Base-by-base conservation (phyloP, 2,797 vertebrate genomes). In the Euphonia xanthogaster region DNA sequence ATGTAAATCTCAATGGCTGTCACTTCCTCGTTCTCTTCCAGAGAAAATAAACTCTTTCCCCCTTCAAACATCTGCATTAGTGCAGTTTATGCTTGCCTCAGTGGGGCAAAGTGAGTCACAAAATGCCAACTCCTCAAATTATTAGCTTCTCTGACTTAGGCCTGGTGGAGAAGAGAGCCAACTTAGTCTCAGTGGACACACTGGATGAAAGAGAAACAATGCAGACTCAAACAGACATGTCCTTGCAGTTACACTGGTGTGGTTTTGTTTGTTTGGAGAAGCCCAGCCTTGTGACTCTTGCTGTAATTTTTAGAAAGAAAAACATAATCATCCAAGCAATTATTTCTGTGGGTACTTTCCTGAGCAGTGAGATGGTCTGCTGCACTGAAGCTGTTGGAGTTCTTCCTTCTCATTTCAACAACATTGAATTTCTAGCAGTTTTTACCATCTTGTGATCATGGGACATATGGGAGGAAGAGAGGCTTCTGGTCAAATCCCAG, bases 1-100 rank as follows among this genome's bases (percentile, higher is more conserved):
- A 90, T 97, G 97, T 96, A 94, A 98, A 97, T 97, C 93, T 97
- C 91, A 94, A 70, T 96, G 95, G 93, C 94, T 97, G 93, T 95
- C 88, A 93, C 81, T 96, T 94, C 82, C 68, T 74, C 0, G 2
- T 91, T 89, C 79, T 95, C 40, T 75, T 61, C 70, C 54, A 45
- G 93, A 97, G 93, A 91, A 97, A 94, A 94, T 88, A 94, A 19
- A 58, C 71, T 88, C 62, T 82, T 96, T 71, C 39, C 55, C 71
- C 77, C 87, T 96, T 93, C 86, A 96, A 94, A 94, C 85, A 93
- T 81, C 84, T 96, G 66, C 66, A 96, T 91, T 94, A 93, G 66
- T 9, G 51, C 60, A 86, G 71, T 92, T 96, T 93, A 95, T 94
- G 73, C 82, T 84, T 94, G 83, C 63, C 66, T 92, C 1, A 0